These are phyloP conservation scores for Neodon shergylaensis DNA, from an alignment of 2,113 vertebrate genomes.

Conservation along the genomic window DNA sequence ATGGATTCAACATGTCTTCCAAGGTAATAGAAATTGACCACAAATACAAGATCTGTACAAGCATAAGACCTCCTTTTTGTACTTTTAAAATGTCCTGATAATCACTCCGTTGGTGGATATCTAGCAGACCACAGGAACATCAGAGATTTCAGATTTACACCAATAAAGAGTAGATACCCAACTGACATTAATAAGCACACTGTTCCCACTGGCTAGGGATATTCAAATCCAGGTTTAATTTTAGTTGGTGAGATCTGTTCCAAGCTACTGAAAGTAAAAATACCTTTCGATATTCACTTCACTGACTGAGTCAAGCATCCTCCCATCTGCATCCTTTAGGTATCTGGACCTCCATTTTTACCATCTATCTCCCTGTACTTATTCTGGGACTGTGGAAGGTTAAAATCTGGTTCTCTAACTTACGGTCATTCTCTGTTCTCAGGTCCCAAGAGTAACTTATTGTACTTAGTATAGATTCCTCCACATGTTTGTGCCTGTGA, in stretches of 20 bases:
- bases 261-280: not conserved
- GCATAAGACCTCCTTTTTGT: not conserved
- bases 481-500: no score
- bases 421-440: not conserved
- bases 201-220: not conserved
- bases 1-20: not conserved
- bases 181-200: not conserved
- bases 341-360: not conserved
- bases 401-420: not conserved
- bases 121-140: not conserved
- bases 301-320: not conserved
- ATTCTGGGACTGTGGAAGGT: not conserved
- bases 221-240: not conserved
- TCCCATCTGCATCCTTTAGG: not conserved
- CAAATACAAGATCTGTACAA: not conserved
- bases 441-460: not conserved
- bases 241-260: not conserved
- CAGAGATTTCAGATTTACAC: not conserved
- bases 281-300: not conserved
- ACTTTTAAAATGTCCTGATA: not conserved
- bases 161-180: not conserved
- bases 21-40: not conserved
- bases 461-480: not conserved
- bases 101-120: not conserved
- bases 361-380: no score